Conservation (phyloP, 1,140 invertebrate species). For the Pteromalus puparum region DNA sequence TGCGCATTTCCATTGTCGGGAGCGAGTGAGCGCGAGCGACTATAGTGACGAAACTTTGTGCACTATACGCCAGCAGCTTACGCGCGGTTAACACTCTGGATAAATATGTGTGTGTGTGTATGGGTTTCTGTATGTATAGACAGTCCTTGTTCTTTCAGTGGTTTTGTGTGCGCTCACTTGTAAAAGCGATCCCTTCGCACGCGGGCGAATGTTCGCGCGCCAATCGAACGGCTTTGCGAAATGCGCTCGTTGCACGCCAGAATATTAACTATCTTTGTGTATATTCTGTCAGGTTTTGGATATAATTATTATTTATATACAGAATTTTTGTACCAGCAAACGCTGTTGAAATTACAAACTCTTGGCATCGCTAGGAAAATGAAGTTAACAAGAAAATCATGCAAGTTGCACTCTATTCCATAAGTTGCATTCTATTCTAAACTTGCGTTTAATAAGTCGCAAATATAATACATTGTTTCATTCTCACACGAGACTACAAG, state of each 20-base stretch:
- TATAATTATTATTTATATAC: too few species aligned
- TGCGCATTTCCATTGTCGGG: conserved; percentile 67
- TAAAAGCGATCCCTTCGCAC: conserved; percentile 3
- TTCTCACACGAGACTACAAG: neutral
- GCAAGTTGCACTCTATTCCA: too few species aligned
- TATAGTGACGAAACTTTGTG: conserved; percentile 63
- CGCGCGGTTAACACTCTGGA: conserved; percentile 12
- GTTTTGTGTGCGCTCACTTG: neutral
- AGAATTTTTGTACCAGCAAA: too few species aligned
- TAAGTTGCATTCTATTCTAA: neutral
- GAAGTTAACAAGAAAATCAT: too few species aligned
- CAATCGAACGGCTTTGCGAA: conserved; percentile 20
- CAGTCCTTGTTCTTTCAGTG: neutral
- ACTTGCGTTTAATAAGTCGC: neutral
- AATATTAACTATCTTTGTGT: neutral
- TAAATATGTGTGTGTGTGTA: neutral
- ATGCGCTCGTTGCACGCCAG: neutral
- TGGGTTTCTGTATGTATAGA: neutral
- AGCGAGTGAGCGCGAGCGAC: conserved; percentile 28
- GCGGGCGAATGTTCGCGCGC: neutral
- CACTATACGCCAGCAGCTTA: conserved; percentile 56
- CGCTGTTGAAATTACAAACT: too few species aligned
- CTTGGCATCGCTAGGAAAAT: too few species aligned
- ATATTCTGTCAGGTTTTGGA: too few species aligned
- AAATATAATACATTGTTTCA: neutral